Evolutionary conservation across 2,888 invertebrate species (phyloP).

Genomic region (Drosophila ustulata): DNA sequence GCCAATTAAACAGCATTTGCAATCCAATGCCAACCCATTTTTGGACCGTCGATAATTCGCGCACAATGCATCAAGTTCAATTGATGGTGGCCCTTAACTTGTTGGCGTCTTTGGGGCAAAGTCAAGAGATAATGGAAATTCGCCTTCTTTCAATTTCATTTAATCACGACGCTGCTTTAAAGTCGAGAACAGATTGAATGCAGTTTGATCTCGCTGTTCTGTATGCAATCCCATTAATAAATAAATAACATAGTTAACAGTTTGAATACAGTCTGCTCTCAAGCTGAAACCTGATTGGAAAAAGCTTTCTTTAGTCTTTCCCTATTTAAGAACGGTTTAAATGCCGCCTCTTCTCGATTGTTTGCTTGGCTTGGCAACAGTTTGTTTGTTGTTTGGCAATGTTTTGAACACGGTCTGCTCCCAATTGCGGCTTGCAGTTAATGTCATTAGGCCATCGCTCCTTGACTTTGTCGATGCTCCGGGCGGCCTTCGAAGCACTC

Average conservation of each 20-base stretch:
- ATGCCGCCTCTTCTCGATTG: neutral
- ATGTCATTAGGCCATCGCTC: constrained; percentile 5
- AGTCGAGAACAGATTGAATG: too few species aligned
- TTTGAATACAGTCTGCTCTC: too few species aligned
- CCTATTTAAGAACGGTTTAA: too few species aligned
- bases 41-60: neutral
- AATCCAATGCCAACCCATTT: neutral
- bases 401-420: neutral
- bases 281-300: too few species aligned
- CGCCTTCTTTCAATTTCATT: too few species aligned
- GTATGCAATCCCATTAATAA: too few species aligned
- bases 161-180: too few species aligned
- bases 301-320: too few species aligned
- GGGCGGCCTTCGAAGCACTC: neutral
- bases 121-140: too few species aligned
- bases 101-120: too few species aligned
- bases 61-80: neutral
- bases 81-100: neutral
- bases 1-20: constrained; percentile 42
- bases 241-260: too few species aligned
- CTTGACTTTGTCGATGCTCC: neutral
- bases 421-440: neutral
- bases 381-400: neutral
- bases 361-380: neutral
- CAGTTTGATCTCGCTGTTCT: too few species aligned